Percentiles rank a stretch among this genome's conserved stretches.
phyloP scores from a whole-genome alignment of 2,797 vertebrate genomes.

The Pagetopsis macropterus region DNA sequence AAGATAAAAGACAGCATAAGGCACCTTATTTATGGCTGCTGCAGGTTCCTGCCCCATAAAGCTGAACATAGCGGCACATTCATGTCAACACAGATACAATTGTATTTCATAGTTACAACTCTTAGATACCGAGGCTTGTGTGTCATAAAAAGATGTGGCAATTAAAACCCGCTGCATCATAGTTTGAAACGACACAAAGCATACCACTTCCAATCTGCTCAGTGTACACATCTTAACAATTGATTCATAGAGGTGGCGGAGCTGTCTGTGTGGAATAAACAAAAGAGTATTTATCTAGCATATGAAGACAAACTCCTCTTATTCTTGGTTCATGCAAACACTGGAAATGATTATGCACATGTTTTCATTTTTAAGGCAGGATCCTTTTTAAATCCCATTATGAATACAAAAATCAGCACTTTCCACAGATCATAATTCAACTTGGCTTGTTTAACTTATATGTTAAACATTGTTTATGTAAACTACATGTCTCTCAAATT shows the following conservation, averaged over 20 bases:
- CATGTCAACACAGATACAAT: slow-evolving; percentile 51
- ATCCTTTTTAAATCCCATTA: not conserved
- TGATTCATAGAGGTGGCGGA: slow-evolving; percentile 39
- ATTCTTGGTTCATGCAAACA: not conserved
- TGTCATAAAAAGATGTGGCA: slow-evolving; percentile 44
- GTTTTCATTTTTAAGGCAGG: not conserved
- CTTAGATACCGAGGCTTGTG: slow-evolving; percentile 35
- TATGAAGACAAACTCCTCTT: not conserved
- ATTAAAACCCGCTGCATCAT: slow-evolving; percentile 49
- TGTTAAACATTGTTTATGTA: not conserved
- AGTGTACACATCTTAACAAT: slow-evolving; percentile 49
- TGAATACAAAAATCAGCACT: not conserved
- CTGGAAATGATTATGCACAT: too few species aligned
- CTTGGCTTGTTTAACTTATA: not conserved
- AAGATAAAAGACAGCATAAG: slow-evolving; percentile 31
- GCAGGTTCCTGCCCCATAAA: slow-evolving; percentile 48
- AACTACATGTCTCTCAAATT: not conserved
- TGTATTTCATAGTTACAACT: slow-evolving; percentile 61
- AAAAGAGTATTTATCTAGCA: not conserved
- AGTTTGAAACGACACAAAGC: slow-evolving; percentile 36
- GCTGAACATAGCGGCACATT: slow-evolving; percentile 47
- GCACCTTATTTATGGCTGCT: slow-evolving; percentile 57
- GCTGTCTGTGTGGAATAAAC: slow-evolving; percentile 21
- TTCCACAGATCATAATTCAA: not conserved
- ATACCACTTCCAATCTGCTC: slow-evolving; percentile 24